Conservation (phyloP, 2,113 vertebrate genomes). For the Nothobranchius kuhntae region DNA sequence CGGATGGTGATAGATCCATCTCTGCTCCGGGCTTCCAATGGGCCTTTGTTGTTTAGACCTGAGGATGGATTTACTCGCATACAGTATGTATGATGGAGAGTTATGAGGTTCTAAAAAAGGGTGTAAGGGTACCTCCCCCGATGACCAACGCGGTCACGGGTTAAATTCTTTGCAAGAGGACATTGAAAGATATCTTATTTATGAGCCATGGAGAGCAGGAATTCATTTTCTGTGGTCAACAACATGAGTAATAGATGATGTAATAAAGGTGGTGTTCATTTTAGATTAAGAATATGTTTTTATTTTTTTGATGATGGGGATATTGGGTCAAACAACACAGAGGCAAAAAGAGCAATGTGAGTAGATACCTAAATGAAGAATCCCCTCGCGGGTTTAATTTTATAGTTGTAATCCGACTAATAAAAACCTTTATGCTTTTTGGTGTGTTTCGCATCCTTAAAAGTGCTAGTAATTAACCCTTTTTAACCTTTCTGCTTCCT, state of each 20-base stretch:
- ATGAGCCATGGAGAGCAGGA: neutral
- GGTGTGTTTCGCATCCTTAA: neutral
- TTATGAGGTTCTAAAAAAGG: constrained; percentile 44
- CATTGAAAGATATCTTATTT: constrained; percentile 27
- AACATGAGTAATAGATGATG: constrained; percentile 16
- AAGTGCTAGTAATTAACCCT: too few species aligned
- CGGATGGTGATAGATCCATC: constrained; percentile 54
- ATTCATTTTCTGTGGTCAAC: neutral
- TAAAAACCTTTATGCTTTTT: constrained; percentile 4
- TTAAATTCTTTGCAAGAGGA: constrained; percentile 29
- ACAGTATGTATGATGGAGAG: constrained; percentile 55
- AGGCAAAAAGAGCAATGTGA: neutral
- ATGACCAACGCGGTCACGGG: constrained; percentile 18
- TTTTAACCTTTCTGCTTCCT: too few species aligned
- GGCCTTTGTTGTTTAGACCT: constrained; percentile 27
- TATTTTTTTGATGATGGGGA: constrained; percentile 22
- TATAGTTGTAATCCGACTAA: constrained; percentile 40
- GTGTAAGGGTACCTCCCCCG: constrained; percentile 11
- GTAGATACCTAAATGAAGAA: constrained; percentile 10
- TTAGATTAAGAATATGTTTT: constrained; percentile 8
- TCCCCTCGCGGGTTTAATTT: constrained; percentile 33
- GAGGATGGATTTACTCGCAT: constrained; percentile 5
- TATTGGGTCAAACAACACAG: neutral
- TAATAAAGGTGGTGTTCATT: constrained; percentile 21
- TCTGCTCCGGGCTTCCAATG: constrained; percentile 33